Base-by-base conservation (phyloP, 2,888 invertebrate species). In the Acheta domesticus region DNA sequence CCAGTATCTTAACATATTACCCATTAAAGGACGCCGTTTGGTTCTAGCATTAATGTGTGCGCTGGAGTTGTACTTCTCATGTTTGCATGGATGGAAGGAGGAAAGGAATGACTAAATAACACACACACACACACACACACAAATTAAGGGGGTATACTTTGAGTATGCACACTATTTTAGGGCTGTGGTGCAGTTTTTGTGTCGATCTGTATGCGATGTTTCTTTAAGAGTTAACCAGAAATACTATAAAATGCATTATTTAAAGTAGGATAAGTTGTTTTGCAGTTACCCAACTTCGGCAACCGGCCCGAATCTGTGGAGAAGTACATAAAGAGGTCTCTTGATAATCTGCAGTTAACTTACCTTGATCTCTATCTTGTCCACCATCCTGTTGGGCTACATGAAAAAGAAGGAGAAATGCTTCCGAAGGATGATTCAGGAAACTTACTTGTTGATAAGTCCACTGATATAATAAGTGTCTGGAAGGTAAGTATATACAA, bases 351-450 rank as follows among this genome's bases (percentile, higher is more conserved):
- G 36, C 92, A 93, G 81, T 85, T 96, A 81, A 92, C 93, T 78
- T 96, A 96, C 85, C 85, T 97, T 73, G 96, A 97, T 86, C 86
- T 96, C 80, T 96, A 94, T 87, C 88, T 96, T 73, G 87, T 96
- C 81, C 96, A 97, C 85, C 89, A 90, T 2, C 96, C 96, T 0
- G 92, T 95, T 83, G 90, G 90, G 1, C 89, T 94, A 79, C 87
- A 90, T 78, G 91, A 92, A 81, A 88, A 90, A 19, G 80, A 79
- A 49, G 80, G 78, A 21, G 91, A 92, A 79, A 87, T 93, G 73
- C 89, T 91, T 83, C 93, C 94, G 0, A 87, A 87, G 78, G 91
- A 92, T 84, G 90, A 91, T 48, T 91, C 93, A 83, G 93, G 93
- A 74, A 87, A 88, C 78, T 87, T 93, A 78, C 87, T 87, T 82